Base-by-base conservation (phyloP, 2,888 invertebrate species). In the Pomacea canaliculata region DNA sequence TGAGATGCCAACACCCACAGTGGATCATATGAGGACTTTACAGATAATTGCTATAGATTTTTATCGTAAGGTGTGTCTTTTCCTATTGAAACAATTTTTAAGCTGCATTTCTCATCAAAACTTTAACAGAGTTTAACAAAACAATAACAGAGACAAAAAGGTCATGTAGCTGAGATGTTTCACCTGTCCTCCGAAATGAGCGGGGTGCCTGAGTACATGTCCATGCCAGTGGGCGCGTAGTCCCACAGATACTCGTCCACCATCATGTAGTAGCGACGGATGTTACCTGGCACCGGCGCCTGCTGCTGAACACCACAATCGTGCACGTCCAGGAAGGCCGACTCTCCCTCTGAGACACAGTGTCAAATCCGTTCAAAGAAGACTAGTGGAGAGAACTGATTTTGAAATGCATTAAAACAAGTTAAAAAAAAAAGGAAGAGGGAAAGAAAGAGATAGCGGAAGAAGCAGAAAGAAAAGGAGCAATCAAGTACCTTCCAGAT, bases 401-500 rank as follows among this genome's bases (percentile, higher is more conserved):
- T 56, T 37, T 56, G 16, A 56, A 16, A 56, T 16, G 51, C 37
- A 56, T 16, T 10, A 56, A 7, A 56, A 16, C 51, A 13, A 10
- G 3, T 56, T 23, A 0, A 1, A 37, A 37, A 37, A 37, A 37
- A 5, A 37, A 37, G 7, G 8, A 13, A 56, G 8, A 63, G 8
- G 8, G 12, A 63, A 27, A 63, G 63, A 19, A 27, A 63, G 19
- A 19, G 19, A 63, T 7, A 63, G 63, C 10, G 63, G 63, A 27
- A 27, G 37, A 37, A 27, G 2, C 16, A 19, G 12, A 19, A 56
- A 10, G 51, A 8, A 56, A 56, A 56, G 10, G 16, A 56, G 51
- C 10, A 56, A 10, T 0, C 51, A 1, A 65, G 70, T 18, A 79
- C 79, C 79, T 67, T 76, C 76, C 71, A 73, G 74, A 63, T 79